Conservation (phyloP, 2,797 vertebrate species). For the Epinephelus malabaricus region DNA sequence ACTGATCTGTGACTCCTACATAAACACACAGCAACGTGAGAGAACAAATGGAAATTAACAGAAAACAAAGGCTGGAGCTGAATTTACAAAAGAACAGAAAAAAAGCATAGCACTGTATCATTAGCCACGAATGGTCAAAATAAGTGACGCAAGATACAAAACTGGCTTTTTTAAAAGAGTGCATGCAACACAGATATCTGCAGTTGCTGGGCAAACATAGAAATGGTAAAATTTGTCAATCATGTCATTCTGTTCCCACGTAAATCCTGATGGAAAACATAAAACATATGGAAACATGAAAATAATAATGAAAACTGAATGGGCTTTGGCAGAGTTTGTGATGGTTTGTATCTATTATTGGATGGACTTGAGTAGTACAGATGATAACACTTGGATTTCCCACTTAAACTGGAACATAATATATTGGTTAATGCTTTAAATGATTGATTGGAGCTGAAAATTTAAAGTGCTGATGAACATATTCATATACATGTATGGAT, state of each 20-base stretch:
- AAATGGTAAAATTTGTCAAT: not conserved
- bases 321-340: not conserved
- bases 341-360: slow-evolving; percentile 3
- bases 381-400: slow-evolving; percentile 3
- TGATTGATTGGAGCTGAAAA: not conserved
- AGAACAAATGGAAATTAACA: slow-evolving; percentile 86
- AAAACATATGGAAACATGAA: not conserved
- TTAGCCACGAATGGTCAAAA: slow-evolving; percentile 10
- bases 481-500: not conserved
- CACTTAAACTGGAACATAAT: not conserved
- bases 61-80: slow-evolving; percentile 51
- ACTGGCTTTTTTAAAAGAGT: slow-evolving; percentile 2
- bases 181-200: slow-evolving; percentile 11
- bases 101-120: not conserved
- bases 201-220: not conserved
- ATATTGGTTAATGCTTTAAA: not conserved
- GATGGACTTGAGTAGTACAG: slow-evolving; percentile 7
- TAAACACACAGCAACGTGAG: slow-evolving; percentile 88
- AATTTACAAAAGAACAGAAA: slow-evolving; percentile 51
- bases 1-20: slow-evolving; percentile 93
- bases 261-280: slow-evolving; percentile 22
- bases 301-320: slow-evolving; percentile 1
- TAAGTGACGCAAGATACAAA: slow-evolving; percentile 11
- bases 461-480: not conserved
- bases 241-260: slow-evolving; percentile 23